Conservation (phyloP, 2,888 invertebrate genomes). For the Nasonovia ribisnigri region DNA sequence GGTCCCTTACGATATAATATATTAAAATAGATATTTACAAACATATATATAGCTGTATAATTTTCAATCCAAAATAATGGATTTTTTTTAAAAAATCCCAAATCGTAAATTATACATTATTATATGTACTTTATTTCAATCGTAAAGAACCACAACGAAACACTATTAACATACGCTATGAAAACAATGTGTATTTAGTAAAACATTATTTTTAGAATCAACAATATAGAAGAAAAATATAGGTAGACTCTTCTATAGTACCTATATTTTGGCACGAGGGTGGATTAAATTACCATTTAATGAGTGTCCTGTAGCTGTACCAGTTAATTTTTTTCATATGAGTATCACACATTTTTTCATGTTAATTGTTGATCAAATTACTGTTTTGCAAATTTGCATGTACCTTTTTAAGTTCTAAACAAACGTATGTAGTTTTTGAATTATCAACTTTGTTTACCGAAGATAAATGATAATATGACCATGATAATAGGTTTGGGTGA, state of each 20-base stretch:
- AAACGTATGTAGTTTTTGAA: no score
- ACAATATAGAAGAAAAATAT: neutral
- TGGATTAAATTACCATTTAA: neutral
- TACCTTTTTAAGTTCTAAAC: no score
- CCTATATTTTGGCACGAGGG: neutral
- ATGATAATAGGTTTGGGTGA: neutral
- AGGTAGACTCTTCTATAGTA: neutral
- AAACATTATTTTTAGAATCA: neutral
- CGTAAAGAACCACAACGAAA: neutral
- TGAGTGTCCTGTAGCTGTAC: neutral
- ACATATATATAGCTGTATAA: neutral
- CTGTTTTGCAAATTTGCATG: neutral
- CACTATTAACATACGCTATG: neutral
- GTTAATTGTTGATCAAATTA: neutral
- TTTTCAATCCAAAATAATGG: conserved; percentile 15
- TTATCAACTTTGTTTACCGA: no score
- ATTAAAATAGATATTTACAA: neutral
- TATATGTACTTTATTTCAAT: neutral
- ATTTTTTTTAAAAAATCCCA: neutral
- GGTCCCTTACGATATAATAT: neutral
- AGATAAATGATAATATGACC: no score
- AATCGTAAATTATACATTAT: neutral
- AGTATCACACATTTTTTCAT: neutral
- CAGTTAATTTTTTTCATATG: neutral
- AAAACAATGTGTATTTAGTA: neutral